phyloP scores from a whole-genome alignment of 1,140 invertebrate species.

The Scaptodrosophila lebanonensis region DNA sequence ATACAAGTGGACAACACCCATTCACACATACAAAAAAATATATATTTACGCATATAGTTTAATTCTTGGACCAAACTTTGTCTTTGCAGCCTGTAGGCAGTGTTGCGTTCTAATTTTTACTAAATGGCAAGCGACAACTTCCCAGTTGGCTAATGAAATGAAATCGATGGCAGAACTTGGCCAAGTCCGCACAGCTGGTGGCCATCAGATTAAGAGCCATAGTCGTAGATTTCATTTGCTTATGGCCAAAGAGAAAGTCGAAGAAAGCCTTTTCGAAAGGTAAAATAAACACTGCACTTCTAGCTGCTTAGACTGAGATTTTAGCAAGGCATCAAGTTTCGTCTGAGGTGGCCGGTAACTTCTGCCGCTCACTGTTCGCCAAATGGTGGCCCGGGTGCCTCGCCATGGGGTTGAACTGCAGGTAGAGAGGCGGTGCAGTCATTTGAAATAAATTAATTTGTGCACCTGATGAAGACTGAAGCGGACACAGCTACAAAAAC shows the following conservation, averaged over 20 bases:
- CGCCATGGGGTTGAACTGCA: too few relatives aligned
- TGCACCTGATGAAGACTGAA: slow-evolving; percentile 70
- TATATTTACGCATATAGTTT: slow-evolving; percentile 23
- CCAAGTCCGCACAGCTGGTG: slow-evolving; percentile 59
- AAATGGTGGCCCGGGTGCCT: too few relatives aligned
- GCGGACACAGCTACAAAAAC: slow-evolving; percentile 15
- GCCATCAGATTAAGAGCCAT: slow-evolving; percentile 10
- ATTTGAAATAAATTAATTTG: slow-evolving; percentile 70
- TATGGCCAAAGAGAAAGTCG: slow-evolving; percentile 43
- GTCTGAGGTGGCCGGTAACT: too few relatives aligned
- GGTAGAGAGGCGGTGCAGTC: slow-evolving; percentile 53
- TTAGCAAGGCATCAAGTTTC: slow-evolving; percentile 5
- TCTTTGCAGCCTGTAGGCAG: too few relatives aligned
- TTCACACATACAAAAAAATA: slow-evolving; percentile 16
- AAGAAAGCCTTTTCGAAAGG: slow-evolving; percentile 28
- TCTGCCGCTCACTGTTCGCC: background rate
- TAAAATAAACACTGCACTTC: slow-evolving; percentile 10
- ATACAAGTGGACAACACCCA: background rate
- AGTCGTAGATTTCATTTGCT: slow-evolving; percentile 26
- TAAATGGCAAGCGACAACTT: too few relatives aligned
- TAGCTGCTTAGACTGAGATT: slow-evolving; percentile 21
- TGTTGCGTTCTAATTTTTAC: too few relatives aligned
- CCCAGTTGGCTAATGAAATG: too few relatives aligned
- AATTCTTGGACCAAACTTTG: slow-evolving; percentile 55
- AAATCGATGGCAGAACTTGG: slow-evolving; percentile 45